Evolutionary conservation across 2,113 vertebrate species (phyloP), one percentile per base, ranked within the genome.

Genomic region (Rhinolophus sinicus): DNA sequence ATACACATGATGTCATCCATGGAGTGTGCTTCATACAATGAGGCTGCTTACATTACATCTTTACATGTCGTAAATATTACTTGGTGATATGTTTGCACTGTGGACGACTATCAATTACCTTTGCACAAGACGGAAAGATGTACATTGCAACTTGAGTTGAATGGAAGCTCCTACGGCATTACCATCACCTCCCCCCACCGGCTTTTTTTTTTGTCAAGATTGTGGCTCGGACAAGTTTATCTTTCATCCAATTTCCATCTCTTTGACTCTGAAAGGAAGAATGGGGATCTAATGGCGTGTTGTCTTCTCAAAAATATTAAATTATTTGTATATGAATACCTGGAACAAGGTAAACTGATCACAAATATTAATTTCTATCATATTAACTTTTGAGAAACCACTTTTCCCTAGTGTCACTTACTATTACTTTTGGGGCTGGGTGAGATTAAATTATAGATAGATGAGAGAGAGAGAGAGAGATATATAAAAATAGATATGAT

Each of bases 231-330:
- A n/a, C 1, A 11, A 14, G 1, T 18, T 8, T 11, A 6, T 6
- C 52, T n/a, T 18, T 16, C 21, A 26, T 33, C 10, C 2, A 1
- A 38, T 10, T 7, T 47, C 64, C 28, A 13, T 26, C 21, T 9
- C 76, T 14, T 26, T 5, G 28, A 56, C 30, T 18, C 52, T 67
- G 3, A 44, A n/a, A 10, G 22, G 26, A 18, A 13, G 35, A 7
- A n/a, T 18, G 47, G 0, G 0, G 8, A 3, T 24, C 64, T 4
- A 33, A 22, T 8, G 2, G 30, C 26, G 13, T 5, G 16, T 0
- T 14, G 7, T 35, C 33, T 52, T 52, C 38, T 62, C 4, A 11
- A 18, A 88, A 47, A 26, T 50, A n/a, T n/a, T 47, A 35, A 6
- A 12, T 62, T 2, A 44, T 11, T 44, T 11, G 19, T 70, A 19